Conservation (phyloP, 2,797 vertebrate species). For the Apodemus agrarius region DNA sequence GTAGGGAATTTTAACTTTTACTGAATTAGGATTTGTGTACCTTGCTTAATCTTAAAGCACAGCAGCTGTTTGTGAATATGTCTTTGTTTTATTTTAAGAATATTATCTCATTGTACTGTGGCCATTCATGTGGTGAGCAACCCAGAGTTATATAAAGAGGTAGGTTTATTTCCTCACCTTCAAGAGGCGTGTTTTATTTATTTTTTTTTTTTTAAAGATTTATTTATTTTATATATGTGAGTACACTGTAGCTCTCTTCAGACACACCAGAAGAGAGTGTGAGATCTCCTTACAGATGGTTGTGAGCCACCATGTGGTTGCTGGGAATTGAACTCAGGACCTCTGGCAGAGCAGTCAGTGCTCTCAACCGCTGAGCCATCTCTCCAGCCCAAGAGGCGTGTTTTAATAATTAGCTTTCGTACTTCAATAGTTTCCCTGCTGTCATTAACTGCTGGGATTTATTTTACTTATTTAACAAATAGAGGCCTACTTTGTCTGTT, state of each 20-base stretch:
- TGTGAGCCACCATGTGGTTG: too few relatives aligned
- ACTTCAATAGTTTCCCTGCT: constrained; percentile 54
- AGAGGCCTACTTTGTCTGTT: not conserved
- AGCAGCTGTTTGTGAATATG: constrained; percentile 49
- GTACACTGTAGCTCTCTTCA: too few relatives aligned
- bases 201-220: too few relatives aligned
- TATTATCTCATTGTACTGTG: constrained; percentile 29
- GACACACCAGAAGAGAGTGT: too few relatives aligned
- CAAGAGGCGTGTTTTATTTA: constrained; percentile 52
- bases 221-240: too few relatives aligned
- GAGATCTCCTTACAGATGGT: too few relatives aligned
- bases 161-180: constrained; percentile 53
- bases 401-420: constrained; percentile 53
- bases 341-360: too few relatives aligned
- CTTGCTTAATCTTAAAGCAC: constrained; percentile 52
- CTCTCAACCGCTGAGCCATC: too few relatives aligned
- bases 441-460: constrained; percentile 54
- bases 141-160: constrained; percentile 42
- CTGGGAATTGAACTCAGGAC: too few relatives aligned
- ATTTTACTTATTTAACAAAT: not conserved
- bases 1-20: constrained; percentile 48
- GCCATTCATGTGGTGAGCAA: not conserved
- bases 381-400: constrained; percentile 36
- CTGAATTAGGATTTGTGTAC: not conserved
- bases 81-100: constrained; percentile 75